Base-by-base conservation (phyloP, 2,113 vertebrate genomes). In the Nycticorax nycticorax region DNA sequence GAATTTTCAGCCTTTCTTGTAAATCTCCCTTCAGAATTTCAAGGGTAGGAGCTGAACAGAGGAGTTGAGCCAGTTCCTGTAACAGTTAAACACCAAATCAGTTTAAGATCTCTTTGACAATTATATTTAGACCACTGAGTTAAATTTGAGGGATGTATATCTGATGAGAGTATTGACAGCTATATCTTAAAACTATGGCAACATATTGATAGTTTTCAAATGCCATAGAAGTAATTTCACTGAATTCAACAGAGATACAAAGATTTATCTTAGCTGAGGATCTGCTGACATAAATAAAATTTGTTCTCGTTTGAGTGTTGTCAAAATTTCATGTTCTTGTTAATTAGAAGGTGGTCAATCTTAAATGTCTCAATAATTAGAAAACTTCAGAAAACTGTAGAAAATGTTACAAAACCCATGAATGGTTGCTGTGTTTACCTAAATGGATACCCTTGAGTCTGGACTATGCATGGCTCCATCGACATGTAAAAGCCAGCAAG, bases 361-460 rank as follows among this genome's bases (percentile, higher is more conserved):
- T 55, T 85, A 5, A 69, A 39, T 43, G 32, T 78, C 0, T 0
- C 6, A 3, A 15, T 75, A 2, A n/a, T 63, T n/a, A 63, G 32
- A 77, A 86, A 52, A 77, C 9, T 47, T 69, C 10, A 67, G 56
- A 53, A 60, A 92, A 53, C 35, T 57, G 19, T 47, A 59, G 33
- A 80, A 91, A 66, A 69, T 33, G 6, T 63, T 57, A 57, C 19
- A 84, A 56, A 84, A 24, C 28, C 12, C 13, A 33, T 67, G 16
- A 72, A 55, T 45, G 20, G 15, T 27, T 10, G 3, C 28, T 63
- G 7, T 55, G 14, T 53, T 79, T 77, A 24, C 21, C 33, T 88
- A 57, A 81, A 27, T 30, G 24, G 35, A 47, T 83, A 53, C 39
- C 12, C 1, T 24, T 64, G 2, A 66, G 39, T 39, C 35, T 77